phyloP scores from a whole-genome alignment of 1,140 invertebrate species.

The Piezodorus guildinii region DNA sequence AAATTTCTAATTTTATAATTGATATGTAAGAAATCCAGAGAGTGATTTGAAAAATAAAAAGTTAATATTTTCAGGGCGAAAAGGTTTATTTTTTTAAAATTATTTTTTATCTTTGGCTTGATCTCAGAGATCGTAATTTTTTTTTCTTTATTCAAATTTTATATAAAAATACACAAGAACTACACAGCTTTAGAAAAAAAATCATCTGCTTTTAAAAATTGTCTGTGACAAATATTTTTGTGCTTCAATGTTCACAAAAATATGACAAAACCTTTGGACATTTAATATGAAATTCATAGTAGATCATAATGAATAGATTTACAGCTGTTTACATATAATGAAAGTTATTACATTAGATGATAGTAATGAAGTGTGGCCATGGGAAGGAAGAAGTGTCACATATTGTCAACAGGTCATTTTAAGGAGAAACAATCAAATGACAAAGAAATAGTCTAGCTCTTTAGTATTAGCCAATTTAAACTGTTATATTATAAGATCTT shows the following conservation, averaged over 20 bases:
- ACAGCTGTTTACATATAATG: not conserved
- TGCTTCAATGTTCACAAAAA: constrained; percentile 9
- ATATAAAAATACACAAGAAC: constrained; percentile 23
- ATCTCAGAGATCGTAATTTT: constrained; percentile 23
- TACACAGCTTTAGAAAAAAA: not conserved
- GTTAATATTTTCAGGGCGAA: no score
- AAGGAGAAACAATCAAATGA: no score
- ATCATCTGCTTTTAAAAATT: not conserved
- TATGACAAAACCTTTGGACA: not conserved
- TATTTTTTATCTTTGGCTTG: constrained; percentile 22
- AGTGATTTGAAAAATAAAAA: not conserved
- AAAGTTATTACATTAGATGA: not conserved
- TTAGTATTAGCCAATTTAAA: no score
- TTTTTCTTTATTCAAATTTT: constrained; percentile 16
- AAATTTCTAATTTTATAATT: not conserved
- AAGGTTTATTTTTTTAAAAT: not conserved
- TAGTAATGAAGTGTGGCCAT: no score
- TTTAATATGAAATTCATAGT: constrained; percentile 3
- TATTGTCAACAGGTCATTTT: no score
- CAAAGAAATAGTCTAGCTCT: no score
- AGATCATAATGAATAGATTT: not conserved
- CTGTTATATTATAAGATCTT: no score
- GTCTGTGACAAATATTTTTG: not conserved
- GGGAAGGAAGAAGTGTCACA: no score
- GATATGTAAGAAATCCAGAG: constrained; percentile 10